Base-by-base conservation (phyloP, 2,888 invertebrate species). In the Nephrotoma flavescens region DNA sequence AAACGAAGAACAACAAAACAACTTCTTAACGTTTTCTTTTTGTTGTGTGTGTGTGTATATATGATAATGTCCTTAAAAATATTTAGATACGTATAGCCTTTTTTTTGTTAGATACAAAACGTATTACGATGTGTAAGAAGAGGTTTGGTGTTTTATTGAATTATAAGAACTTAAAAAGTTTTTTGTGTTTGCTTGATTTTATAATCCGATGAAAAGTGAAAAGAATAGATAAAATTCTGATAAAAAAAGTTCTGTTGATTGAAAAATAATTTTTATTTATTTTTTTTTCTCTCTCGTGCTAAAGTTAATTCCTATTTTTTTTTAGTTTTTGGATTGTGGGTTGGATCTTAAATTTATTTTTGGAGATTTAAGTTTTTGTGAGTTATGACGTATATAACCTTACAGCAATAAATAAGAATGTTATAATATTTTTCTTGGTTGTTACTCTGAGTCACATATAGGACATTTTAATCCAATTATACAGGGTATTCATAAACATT, bases 161-260 rank as follows among this genome's bases (percentile, higher is more conserved):
- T 84, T 84, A 84, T 84, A 84, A 71, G 71, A 71, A 84, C 84
- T 84, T 84, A 84, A 84, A 84, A 84, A 41, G n/a, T 41, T 84
- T 15, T 71, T 71, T 42, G n/a, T 84, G 41, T 84, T 84, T 84
- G 41, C 42, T 84, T 84, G 84, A 84, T 84, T 84, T 84, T 84
- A 84, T 84, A 84, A 84, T 84, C 84, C 84, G 84, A 84, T 84
- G 84, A 84, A 84, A 84, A 84, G 83, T 84, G 84, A 84, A 84
- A 84, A 84, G 41, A 84, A 84, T 42, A 84, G 84, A 84, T 84
- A 84, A 84, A 84, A 84, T 42, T 84, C 42, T 42, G 42, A 42
- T 84, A 84, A 84, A 42, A 84, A 71, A 84, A 84, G 42, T 84
- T 84, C 42, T 84, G 42, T 84, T 84, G 84, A 84, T 84, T 84